Conservation (phyloP, 2,113 vertebrate species). For the Cebidichthys violaceus region DNA sequence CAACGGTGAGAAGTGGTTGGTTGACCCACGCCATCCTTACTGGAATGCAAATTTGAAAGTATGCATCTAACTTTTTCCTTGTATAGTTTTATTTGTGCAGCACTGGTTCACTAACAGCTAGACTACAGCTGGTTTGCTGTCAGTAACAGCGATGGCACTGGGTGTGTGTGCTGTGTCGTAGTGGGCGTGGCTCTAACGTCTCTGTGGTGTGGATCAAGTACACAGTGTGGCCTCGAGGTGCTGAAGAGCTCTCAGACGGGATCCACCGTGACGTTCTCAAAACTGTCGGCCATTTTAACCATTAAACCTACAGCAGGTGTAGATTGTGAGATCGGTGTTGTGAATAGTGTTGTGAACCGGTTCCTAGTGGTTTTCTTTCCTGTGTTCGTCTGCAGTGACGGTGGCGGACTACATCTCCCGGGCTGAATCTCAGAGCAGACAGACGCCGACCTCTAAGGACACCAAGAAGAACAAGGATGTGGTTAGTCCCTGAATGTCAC, state of each 20-base stretch:
- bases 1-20: neutral
- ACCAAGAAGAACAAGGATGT: constrained; percentile 93
- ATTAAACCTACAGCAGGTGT: constrained; percentile 1
- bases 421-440: constrained; percentile 98
- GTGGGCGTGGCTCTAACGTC: neutral
- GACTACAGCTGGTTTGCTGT: neutral
- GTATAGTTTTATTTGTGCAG: neutral
- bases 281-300: constrained; percentile 7
- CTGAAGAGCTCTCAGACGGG: neutral
- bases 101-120: constrained; percentile 19
- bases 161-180: constrained; percentile 7
- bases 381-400: constrained; percentile 87
- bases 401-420: constrained; percentile 99
- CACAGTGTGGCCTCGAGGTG: neutral
- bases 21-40: neutral
- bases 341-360: neutral
- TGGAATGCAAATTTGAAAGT: neutral
- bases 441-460: constrained; percentile 90
- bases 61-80: neutral
- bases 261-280: neutral
- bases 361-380: neutral
- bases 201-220: neutral
- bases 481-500: constrained; percentile 82
- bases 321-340: neutral
- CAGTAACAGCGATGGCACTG: neutral